phyloP scores from a whole-genome alignment of 64 coral and sea anemone genomes.

The Montipora sp. region DNA sequence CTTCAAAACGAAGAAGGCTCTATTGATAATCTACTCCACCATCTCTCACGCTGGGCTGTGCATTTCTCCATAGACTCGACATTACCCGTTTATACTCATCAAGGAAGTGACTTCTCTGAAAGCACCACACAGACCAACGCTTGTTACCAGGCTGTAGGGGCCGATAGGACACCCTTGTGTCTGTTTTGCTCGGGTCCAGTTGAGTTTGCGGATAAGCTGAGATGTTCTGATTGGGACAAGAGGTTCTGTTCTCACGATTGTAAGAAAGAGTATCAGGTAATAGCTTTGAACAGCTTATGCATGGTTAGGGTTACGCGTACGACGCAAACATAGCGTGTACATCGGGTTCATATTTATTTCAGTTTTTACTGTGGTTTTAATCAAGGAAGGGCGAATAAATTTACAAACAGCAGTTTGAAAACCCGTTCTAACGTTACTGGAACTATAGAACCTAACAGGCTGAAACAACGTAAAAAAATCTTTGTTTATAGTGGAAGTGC shows the following conservation, averaged over 20 bases:
- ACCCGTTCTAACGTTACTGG: too few relatives aligned
- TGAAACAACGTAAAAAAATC: too few relatives aligned
- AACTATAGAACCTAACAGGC: too few relatives aligned
- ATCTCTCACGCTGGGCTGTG: neutral
- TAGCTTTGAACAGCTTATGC: too few relatives aligned
- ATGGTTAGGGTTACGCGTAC: too few relatives aligned
- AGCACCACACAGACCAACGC: neutral
- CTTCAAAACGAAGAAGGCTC: too few relatives aligned
- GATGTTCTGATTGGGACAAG: conserved; percentile 57
- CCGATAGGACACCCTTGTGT: conserved; percentile 67
- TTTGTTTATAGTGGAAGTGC: too few relatives aligned
- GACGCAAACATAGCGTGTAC: neutral
- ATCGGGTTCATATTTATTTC: too few relatives aligned
- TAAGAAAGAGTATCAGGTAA: conserved; percentile 84
- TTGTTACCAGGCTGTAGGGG: conserved; percentile 60
- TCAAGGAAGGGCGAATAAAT: too few relatives aligned
- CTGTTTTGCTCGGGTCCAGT: conserved; percentile 65
- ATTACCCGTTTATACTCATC: neutral
- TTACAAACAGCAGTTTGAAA: too few relatives aligned
- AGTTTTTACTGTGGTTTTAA: too few relatives aligned
- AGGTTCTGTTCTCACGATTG: conserved; percentile 82
- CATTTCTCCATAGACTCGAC: neutral
- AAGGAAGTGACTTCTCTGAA: neutral
- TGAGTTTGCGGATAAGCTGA: conserved; percentile 24
- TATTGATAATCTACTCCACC: too few relatives aligned